Evolutionary conservation across 1,140 invertebrate genomes (phyloP), one percentile per base, ranked within the genome.

Genomic region (Chionoecetes opilio): DNA sequence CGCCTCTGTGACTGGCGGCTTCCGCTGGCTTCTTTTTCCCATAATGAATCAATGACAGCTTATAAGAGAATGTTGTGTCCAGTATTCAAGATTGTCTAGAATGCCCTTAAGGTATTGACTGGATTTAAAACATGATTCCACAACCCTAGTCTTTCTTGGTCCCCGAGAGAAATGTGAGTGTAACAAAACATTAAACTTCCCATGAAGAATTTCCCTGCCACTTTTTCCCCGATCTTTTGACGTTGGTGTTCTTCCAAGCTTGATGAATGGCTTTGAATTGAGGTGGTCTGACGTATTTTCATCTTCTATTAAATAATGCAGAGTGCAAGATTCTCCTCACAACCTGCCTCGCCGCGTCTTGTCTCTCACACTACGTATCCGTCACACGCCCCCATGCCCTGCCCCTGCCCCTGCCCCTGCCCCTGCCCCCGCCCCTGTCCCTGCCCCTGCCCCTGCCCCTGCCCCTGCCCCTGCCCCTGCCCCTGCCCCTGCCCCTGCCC

Each of bases 191-290:
- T 53, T 21, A 75, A 3, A 21, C 63, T n/a, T 75, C 63, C 21
- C 63, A 75, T 53, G 46, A n/a, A n/a, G 21, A 75, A 75, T n/a
- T n/a, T n/a, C n/a, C n/a, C n/a, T n/a, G 21, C 6, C 21, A 26
- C n/a, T n/a, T 75, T 75, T 75, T n/a, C 21, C 46, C n/a, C n/a
- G n/a, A 0, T 75, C 63, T 21, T 75, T 75, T 75, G 63, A n/a
- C n/a, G 63, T 75, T 75, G 63, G 63, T 75, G 63, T n/a, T 75
- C 63, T 75, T 75, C 63, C 63, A 75, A 75, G 63, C 63, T 17
- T 75, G 63, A 75, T 17, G 63, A 75, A n/a, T 75, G 6, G 21
- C 63, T 75, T 75, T 75, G 63, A 75, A 75, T 75, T 75, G 63
- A 75, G 63, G 63, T 26, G n/a, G 63, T 6, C n/a, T 75, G 21